Evolutionary conservation across 2,888 invertebrate species (phyloP).

Genomic region (Lumbricus terrestris): DNA sequence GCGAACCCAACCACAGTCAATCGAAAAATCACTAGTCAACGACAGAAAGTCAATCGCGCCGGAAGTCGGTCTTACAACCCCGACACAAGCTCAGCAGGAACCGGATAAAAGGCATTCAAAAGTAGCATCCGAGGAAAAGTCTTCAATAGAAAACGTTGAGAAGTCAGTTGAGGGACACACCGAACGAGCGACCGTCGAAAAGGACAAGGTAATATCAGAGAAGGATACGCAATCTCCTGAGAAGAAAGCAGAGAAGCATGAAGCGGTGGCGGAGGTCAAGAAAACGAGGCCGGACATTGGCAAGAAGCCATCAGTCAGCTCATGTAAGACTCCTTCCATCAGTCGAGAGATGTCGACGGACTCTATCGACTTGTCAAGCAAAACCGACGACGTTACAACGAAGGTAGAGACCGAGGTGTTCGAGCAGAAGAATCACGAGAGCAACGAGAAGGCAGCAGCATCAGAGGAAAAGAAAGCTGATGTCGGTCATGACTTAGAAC

Average conservation of each 20-base stretch:
- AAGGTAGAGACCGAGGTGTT: background rate
- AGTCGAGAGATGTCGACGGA: background rate
- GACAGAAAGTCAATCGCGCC: background rate
- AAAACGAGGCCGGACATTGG: background rate
- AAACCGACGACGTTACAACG: background rate
- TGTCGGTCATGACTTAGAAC: background rate
- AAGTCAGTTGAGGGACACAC: background rate
- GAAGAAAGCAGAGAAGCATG: background rate
- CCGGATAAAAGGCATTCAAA: background rate
- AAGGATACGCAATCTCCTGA: background rate
- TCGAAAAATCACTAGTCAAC: background rate
- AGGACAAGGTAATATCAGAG: background rate
- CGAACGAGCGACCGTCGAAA: background rate
- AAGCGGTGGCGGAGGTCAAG: background rate
- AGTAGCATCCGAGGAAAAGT: background rate
- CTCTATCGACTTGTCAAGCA: background rate
- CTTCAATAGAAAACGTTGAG: background rate
- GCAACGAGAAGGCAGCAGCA: background rate
- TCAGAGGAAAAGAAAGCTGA: background rate
- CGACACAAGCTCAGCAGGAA: background rate
- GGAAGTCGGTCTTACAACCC: background rate
- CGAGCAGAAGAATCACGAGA: background rate
- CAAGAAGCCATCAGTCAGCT: background rate
- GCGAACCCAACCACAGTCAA: background rate
- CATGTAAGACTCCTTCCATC: background rate